phyloP scores from a whole-genome alignment of 2,888 invertebrate species.

The Caenorhabditis panamensis region DNA sequence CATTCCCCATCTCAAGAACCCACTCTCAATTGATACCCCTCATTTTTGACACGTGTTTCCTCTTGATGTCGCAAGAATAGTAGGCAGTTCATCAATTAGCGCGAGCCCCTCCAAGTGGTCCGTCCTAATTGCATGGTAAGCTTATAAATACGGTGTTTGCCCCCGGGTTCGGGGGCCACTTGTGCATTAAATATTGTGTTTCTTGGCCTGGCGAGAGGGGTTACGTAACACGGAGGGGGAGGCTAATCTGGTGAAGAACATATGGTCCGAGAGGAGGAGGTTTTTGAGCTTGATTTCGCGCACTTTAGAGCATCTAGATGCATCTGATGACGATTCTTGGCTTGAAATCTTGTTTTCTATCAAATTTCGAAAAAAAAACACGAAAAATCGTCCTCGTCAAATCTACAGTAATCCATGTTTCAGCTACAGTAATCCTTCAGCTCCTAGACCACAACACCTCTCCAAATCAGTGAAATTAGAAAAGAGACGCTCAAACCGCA shows the following conservation, averaged over 20 bases:
- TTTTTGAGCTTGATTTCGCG: slow-evolving; percentile 44
- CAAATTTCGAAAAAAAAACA: too few species aligned
- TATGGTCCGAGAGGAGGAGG: slow-evolving; percentile 36
- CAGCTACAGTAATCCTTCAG: too few species aligned
- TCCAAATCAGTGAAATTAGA: too few species aligned
- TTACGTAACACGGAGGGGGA: slow-evolving; percentile 50
- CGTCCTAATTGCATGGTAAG: slow-evolving; percentile 42
- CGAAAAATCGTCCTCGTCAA: too few species aligned
- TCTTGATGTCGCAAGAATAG: too few species aligned
- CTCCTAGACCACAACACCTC: too few species aligned
- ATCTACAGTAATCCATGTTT: too few species aligned
- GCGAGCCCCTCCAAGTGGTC: background rate
- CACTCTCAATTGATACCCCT: background rate
- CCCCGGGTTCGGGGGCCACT: slow-evolving; percentile 23
- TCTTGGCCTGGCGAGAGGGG: slow-evolving; percentile 22
- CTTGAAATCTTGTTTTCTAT: too few species aligned
- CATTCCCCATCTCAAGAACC: slow-evolving; percentile 14
- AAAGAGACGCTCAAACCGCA: too few species aligned
- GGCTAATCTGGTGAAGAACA: slow-evolving; percentile 32
- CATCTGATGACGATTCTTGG: background rate
- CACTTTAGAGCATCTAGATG: background rate
- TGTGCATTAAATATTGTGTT: slow-evolving; percentile 61
- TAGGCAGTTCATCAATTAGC: slow-evolving; percentile 47
- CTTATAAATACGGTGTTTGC: slow-evolving; percentile 53
- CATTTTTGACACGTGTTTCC: slow-evolving; percentile 24